Percentiles rank a stretch among this genome's conserved stretches.
Evolutionary conservation across 2,113 vertebrate species (phyloP).

Genomic region (Pedetes capensis): DNA sequence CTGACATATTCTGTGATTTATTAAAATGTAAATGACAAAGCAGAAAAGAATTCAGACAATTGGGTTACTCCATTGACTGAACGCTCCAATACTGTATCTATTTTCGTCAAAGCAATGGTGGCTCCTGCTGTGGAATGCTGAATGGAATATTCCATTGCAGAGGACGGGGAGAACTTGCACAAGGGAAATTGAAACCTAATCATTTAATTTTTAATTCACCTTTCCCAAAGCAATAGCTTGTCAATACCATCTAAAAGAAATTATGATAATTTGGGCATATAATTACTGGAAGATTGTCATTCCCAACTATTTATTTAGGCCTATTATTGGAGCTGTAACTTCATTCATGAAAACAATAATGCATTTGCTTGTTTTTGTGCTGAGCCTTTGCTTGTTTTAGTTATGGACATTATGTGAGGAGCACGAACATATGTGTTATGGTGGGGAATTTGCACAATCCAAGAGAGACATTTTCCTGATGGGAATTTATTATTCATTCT

Average conservation of each 20-base stretch:
- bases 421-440: not conserved
- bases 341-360: conserved; percentile 71
- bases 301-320: conserved; percentile 29
- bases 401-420: conserved; percentile 14
- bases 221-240: conserved; percentile 56
- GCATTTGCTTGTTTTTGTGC: conserved; percentile 28
- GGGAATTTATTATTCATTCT: conserved; percentile 33
- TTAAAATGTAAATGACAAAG: conserved; percentile 85
- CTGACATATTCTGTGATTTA: conserved; percentile 81
- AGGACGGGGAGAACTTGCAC: conserved; percentile 5
- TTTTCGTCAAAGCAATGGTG: conserved; percentile 79
- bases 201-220: conserved; percentile 47
- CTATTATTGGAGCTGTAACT: conserved; percentile 45
- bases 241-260: conserved; percentile 51
- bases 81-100: conserved; percentile 80
- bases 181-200: conserved; percentile 59
- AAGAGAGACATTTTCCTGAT: conserved; percentile 29
- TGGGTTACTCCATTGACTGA: conserved; percentile 84
- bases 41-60: conserved; percentile 82
- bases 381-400: conserved; percentile 39
- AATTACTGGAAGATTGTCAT: conserved; percentile 37
- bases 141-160: conserved; percentile 65
- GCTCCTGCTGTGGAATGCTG: conserved; percentile 69
- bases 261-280: conserved; percentile 44
- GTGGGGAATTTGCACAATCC: not conserved